phyloP scores from a whole-genome alignment of 2,888 invertebrate species.

The Proisotoma minuta region DNA sequence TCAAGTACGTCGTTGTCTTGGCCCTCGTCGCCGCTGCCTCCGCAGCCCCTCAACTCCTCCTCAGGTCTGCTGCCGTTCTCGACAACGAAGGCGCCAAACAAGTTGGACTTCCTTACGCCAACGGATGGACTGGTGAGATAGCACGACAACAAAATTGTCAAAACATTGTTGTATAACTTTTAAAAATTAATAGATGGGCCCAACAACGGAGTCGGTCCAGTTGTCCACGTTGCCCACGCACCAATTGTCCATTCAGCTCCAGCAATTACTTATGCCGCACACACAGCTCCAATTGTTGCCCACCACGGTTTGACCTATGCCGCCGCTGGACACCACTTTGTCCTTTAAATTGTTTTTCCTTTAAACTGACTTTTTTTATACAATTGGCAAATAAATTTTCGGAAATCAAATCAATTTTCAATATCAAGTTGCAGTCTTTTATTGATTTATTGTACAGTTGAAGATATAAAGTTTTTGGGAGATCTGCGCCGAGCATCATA shows the following conservation, averaged over 20 bases:
- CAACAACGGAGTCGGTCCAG: slow-evolving; percentile 33
- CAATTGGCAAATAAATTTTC: not conserved
- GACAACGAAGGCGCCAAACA: slow-evolving; percentile 8
- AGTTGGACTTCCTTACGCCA: slow-evolving; percentile 20
- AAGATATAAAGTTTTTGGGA: not conserved
- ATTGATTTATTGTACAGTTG: not conserved
- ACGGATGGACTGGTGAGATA: slow-evolving; percentile 37
- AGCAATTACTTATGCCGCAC: no score
- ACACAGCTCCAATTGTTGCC: slow-evolving; percentile 4
- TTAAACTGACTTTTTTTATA: not conserved
- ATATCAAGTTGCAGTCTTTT: no score
- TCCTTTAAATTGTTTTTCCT: not conserved
- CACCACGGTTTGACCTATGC: not conserved
- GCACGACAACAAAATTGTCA: no score
- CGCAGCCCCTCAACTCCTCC: slow-evolving; percentile 21
- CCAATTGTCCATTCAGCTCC: slow-evolving; percentile 3
- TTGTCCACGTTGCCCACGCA: slow-evolving; percentile 7
- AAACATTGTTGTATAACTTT: no score
- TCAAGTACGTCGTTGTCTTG: slow-evolving; percentile 26
- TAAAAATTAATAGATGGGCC: no score
- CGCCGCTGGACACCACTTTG: not conserved
- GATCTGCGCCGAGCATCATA: not conserved
- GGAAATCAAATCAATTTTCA: no score
- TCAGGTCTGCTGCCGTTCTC: not conserved
- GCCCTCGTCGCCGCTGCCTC: slow-evolving; percentile 19